A percentile compares a stretch with the other conserved stretches of the same genome.
phyloP scores from a whole-genome alignment of 2,888 invertebrate species.

The Daptonema setosum region DNA sequence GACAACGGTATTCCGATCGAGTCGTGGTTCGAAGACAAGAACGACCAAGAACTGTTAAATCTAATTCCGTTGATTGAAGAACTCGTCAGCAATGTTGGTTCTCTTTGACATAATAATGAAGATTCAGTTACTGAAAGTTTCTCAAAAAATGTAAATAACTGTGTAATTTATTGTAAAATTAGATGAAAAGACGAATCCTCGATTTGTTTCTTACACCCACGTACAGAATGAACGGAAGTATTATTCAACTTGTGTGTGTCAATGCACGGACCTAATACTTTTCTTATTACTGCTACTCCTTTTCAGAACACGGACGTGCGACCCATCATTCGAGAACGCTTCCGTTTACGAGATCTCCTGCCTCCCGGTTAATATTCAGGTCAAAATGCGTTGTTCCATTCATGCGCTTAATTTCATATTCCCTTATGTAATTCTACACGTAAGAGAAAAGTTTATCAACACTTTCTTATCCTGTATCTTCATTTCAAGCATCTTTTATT shows the following conservation, averaged over 20 bases:
- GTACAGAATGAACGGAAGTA: background rate
- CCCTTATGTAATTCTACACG: too few species aligned
- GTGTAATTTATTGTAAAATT: too few species aligned
- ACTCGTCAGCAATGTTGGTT: constrained; percentile 35
- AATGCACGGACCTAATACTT: too few species aligned
- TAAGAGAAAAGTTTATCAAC: too few species aligned
- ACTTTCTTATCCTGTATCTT: too few species aligned
- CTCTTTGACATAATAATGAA: too few species aligned
- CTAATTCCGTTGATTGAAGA: constrained; percentile 71
- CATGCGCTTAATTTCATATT: too few species aligned
- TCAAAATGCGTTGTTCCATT: too few species aligned
- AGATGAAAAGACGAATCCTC: background rate
- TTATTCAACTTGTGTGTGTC: background rate
- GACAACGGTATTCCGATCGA: constrained; percentile 91
- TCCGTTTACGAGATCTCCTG: constrained; percentile 63
- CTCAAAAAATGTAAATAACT: too few species aligned
- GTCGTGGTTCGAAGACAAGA: constrained; percentile 80
- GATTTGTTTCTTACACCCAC: background rate
- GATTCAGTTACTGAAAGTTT: too few species aligned
- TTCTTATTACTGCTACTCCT: too few species aligned
- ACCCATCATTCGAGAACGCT: constrained; percentile 69
- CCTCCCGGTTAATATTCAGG: constrained; percentile 49
- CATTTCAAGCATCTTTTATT: too few species aligned
- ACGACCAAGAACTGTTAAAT: constrained; percentile 68
- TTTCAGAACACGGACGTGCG: constrained; percentile 61